Conservation (phyloP, 2,797 vertebrate species). For the Acanthurus leucopareius region DNA sequence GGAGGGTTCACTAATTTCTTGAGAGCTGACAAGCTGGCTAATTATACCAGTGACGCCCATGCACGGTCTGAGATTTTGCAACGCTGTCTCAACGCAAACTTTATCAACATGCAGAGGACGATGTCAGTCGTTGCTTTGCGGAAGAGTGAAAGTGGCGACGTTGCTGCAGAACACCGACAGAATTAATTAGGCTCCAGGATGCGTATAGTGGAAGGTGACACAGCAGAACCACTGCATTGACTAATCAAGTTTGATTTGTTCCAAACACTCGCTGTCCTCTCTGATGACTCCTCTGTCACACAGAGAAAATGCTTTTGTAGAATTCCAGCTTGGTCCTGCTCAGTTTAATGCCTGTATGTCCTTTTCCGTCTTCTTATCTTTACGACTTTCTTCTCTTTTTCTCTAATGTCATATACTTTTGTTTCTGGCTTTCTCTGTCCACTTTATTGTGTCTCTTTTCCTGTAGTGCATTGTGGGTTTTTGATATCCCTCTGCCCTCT, state of each 20-base stretch:
- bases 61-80: conserved; percentile 39
- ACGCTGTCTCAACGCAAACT: conserved; percentile 42
- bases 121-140: conserved; percentile 56
- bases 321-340: conserved; percentile 29
- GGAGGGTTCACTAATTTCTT: conserved; percentile 32
- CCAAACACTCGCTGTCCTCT: conserved; percentile 50
- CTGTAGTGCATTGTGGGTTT: neutral
- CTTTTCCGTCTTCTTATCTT: conserved; percentile 5
- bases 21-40: conserved; percentile 42
- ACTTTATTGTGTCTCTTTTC: conserved; percentile 12
- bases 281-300: conserved; percentile 45
- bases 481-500: conserved; percentile 25
- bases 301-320: conserved; percentile 1
- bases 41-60: conserved; percentile 46
- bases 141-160: conserved; percentile 55
- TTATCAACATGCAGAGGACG: conserved; percentile 58
- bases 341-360: neutral
- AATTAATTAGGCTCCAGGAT: conserved; percentile 71
- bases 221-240: conserved; percentile 59
- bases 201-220: conserved; percentile 63
- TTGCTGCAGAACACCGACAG: conserved; percentile 53
- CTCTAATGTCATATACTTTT: conserved; percentile 16
- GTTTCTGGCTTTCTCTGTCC: neutral
- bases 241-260: conserved; percentile 72
- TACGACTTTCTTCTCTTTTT: conserved; percentile 12